Evolutionary conservation across 2,797 vertebrate species (phyloP), one percentile per base, ranked within the genome.

Genomic region (Cossypha caffra): DNA sequence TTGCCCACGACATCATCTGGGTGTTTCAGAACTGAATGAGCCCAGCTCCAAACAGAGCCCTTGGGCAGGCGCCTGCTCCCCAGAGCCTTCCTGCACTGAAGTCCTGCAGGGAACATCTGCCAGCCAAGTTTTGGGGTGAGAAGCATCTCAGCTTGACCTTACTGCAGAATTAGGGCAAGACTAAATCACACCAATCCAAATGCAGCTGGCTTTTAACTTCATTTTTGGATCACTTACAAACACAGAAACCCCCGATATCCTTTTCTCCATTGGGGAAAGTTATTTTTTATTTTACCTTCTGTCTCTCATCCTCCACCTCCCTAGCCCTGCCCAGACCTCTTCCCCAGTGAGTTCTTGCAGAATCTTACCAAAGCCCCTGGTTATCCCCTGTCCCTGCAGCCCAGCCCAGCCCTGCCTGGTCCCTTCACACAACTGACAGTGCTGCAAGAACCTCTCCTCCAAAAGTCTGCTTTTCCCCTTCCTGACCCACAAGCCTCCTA

Each of bases 381-480:
- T 80, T 77, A 77, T 2, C 16, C 47, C 73, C 35, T 5, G 55
- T 45, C 57, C 1, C 0, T 8, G 7, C 0, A 2, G 62, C 3
- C 7, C 52, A 63, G 47, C 4, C n/a, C 61, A 66, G 58, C 42
- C 58, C 59, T 28, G 45, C 42, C 86, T 13, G 68, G 28, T 37
- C 51, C 48, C 40, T 37, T 26, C 61, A 10, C 42, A 11, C 9
- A 68, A 10, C 31, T 5, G 38, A 21, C 51, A 21, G 40, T 10
- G 58, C 71, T 17, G 35, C 31, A 21, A 73, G n/a, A 83, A 31
- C 26, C 50, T 57, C 62, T 82, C 57, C 38, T 73, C 59, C 51
- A 7, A 40, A 82, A 38, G 51, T 7, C 55, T 47, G 42, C 48
- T 59, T 17, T 35, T 7, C 28, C 40, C 26, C 38, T 64, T 71